A percentile compares a stretch with the other conserved stretches of the same genome.
These are phyloP conservation scores for Drosophila ambigua DNA, from an alignment of 1,140 invertebrate genomes.

Conservation along the genomic window DNA sequence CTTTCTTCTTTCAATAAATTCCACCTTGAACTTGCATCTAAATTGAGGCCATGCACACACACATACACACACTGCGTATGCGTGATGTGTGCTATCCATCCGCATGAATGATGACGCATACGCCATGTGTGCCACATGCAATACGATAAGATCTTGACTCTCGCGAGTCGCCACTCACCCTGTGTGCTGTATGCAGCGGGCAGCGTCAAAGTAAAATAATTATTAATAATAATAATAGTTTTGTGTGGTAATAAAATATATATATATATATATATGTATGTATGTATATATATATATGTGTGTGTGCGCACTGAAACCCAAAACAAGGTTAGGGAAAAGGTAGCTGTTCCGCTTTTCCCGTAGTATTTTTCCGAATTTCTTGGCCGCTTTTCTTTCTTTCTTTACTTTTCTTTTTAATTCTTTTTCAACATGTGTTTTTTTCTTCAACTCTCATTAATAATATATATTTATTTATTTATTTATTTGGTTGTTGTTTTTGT, in stretches of 20 bases:
- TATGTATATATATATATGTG: not conserved
- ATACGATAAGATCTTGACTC: constrained; percentile 12
- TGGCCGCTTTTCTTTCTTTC: not conserved
- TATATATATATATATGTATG: not conserved
- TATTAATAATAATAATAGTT: constrained; percentile 31
- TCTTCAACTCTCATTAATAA: constrained; percentile 30
- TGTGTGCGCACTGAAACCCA: constrained; percentile 19
- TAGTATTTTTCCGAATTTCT: not conserved
- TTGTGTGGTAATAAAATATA: constrained; percentile 34
- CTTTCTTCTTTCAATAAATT: too few species aligned
- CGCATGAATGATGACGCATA: constrained; percentile 43
- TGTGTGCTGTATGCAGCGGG: constrained; percentile 78
- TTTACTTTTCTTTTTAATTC: not conserved
- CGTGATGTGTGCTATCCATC: not conserved
- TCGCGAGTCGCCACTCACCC: constrained; percentile 61
- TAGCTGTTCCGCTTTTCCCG: constrained; percentile 12
- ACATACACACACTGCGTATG: constrained; percentile 2
- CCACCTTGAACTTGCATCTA: too few species aligned
- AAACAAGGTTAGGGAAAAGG: not conserved
- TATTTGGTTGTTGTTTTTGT: constrained; percentile 36
- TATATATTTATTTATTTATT: constrained; percentile 41
- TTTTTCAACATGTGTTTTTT: constrained; percentile 15
- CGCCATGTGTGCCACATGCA: constrained; percentile 32
- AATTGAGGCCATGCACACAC: too few species aligned
- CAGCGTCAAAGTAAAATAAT: constrained; percentile 44